These are phyloP conservation scores for Pteropus alecto DNA, from an alignment of 2,113 vertebrate genomes.

Conservation along the genomic window DNA sequence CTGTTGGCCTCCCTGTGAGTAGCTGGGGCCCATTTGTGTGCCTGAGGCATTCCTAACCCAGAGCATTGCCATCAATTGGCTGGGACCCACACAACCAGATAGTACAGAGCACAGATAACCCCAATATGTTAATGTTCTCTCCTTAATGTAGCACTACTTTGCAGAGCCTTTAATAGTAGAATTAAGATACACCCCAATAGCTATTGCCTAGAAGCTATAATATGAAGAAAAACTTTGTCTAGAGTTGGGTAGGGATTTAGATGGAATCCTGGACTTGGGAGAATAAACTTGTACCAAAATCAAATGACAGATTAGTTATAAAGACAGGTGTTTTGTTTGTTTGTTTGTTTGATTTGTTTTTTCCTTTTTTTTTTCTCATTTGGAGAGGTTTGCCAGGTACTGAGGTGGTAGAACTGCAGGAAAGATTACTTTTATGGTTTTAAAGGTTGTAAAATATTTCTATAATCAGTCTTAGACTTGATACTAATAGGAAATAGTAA, in stretches of 20 bases:
- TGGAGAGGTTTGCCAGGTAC: not conserved
- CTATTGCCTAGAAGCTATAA: not conserved
- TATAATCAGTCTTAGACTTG: not conserved
- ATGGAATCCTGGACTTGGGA: not conserved
- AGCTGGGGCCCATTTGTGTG: not conserved
- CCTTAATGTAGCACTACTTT: not conserved
- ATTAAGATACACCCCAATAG: not conserved
- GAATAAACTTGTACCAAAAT: not conserved
- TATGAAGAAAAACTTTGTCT: not conserved
- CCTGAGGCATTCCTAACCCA: not conserved
- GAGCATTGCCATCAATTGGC: not conserved
- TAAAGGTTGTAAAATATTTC: not conserved
- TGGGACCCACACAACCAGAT: not conserved
- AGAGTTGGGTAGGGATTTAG: not conserved
- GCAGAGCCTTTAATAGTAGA: not conserved
- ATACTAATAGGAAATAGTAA: not conserved
- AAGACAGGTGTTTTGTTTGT: not conserved
- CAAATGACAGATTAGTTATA: not conserved
- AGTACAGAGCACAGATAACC: not conserved
- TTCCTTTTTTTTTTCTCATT: not conserved
- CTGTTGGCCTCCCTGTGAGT: not conserved
- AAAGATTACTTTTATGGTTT: not conserved
- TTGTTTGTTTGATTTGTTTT: not conserved
- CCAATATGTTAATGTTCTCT: not conserved
- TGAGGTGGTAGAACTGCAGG: not conserved